Conservation (phyloP, 2,797 vertebrate species). For the Prunella strophiata region DNA sequence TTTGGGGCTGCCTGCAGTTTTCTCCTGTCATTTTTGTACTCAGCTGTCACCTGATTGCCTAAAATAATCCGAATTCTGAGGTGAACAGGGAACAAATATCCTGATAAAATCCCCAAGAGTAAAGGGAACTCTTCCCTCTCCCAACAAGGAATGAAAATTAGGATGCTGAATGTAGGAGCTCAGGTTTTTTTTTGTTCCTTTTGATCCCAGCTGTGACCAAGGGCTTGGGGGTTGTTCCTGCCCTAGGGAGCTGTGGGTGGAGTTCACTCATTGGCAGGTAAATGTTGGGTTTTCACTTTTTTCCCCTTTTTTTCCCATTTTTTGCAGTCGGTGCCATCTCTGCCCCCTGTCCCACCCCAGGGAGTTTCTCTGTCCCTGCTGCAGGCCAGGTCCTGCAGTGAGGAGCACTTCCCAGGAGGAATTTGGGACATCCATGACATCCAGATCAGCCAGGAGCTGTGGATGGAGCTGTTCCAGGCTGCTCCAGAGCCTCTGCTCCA, state of each 20-base stretch:
- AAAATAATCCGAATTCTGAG: background rate
- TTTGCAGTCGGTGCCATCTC: background rate
- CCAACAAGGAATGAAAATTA: background rate
- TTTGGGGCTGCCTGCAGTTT: background rate
- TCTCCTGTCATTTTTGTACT: background rate
- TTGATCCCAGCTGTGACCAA: background rate
- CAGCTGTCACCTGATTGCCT: background rate
- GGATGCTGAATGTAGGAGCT: accelerated
- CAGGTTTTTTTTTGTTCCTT: background rate
- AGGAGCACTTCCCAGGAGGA: background rate
- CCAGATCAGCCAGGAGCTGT: background rate
- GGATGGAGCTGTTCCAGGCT: background rate
- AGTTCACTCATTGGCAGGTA: background rate
- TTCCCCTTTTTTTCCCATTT: accelerated
- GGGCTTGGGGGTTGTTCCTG: background rate
- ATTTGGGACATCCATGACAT: accelerated
- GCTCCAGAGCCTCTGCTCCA: accelerated
- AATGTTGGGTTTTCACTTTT: background rate
- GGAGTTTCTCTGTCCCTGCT: background rate
- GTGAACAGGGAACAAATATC: background rate
- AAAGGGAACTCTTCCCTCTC: background rate
- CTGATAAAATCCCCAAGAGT: background rate
- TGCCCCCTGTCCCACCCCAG: accelerated
- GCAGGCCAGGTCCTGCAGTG: background rate
- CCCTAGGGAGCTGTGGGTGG: background rate